A percentile compares a stretch with the other conserved stretches of the same genome.
Evolutionary conservation across 2,113 vertebrate species (phyloP).

Genomic region (Marcusenius ussheri): DNA sequence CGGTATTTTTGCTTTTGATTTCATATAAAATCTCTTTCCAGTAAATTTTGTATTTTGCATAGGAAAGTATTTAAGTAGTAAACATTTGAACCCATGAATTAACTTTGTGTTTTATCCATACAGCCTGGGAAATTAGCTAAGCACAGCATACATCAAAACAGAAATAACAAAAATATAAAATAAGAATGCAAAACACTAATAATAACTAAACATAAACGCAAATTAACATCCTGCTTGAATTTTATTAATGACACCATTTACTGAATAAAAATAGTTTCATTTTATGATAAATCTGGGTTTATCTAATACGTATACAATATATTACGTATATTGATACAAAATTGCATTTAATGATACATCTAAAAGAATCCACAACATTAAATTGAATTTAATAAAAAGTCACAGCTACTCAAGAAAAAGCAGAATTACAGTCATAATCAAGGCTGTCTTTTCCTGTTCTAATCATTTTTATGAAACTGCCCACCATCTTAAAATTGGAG

Average conservation of each 20-base stretch:
- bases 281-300: neutral
- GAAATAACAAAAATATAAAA: neutral
- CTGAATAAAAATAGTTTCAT: neutral
- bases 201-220: neutral
- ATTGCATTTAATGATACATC: neutral
- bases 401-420: neutral
- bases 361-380: neutral
- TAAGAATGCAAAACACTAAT: neutral
- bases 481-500: neutral
- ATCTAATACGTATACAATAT: neutral
- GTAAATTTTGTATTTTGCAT: neutral
- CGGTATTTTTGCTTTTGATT: neutral
- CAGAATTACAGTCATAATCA: neutral
- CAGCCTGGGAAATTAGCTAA: neutral
- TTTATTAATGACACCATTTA: neutral
- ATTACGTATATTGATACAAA: neutral
- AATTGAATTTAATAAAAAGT: neutral
- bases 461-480: neutral
- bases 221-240: neutral
- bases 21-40: neutral
- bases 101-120: neutral
- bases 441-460: neutral
- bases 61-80: neutral
- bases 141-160: neutral
- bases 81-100: neutral